Conservation (phyloP, 2,888 invertebrate species). For the Eurytoma adleriae region DNA sequence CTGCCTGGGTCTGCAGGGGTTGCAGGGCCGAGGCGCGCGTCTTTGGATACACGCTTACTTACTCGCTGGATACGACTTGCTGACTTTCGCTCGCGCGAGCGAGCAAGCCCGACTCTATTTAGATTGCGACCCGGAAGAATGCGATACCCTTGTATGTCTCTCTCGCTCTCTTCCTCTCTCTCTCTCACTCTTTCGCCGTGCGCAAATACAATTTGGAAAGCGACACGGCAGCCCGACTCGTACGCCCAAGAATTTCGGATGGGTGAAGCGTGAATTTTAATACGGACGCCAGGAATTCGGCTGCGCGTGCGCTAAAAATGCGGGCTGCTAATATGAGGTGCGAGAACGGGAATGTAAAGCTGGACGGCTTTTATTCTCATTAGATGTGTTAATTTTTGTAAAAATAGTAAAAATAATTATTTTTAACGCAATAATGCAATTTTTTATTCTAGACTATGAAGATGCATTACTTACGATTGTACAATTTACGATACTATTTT, state of each 20-base stretch:
- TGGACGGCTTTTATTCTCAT: too few relatives aligned
- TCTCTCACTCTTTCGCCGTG: not conserved
- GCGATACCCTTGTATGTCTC: slow-evolving; percentile 21
- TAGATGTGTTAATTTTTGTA: too few relatives aligned
- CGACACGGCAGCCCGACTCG: not conserved
- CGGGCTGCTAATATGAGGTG: too few relatives aligned
- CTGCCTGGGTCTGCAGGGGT: not conserved
- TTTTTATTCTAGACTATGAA: too few relatives aligned
- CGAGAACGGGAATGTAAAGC: too few relatives aligned
- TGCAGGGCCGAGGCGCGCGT: not conserved
- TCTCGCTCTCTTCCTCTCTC: not conserved
- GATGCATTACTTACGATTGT: too few relatives aligned
- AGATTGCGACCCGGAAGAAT: slow-evolving; percentile 31
- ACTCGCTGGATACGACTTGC: slow-evolving; percentile 12
- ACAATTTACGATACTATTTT: too few relatives aligned
- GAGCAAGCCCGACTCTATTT: not conserved
- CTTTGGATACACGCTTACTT: not conserved
- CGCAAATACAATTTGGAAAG: slow-evolving; percentile 24
- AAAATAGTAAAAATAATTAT: too few relatives aligned
- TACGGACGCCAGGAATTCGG: not conserved
- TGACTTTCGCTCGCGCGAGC: slow-evolving; percentile 13
- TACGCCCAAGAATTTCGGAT: slow-evolving; percentile 28
- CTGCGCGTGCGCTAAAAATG: too few relatives aligned
- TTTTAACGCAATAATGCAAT: too few relatives aligned
- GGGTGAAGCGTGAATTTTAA: slow-evolving; percentile 20